Base-by-base conservation (phyloP, 1,140 invertebrate species). In the Apis dorsata region DNA sequence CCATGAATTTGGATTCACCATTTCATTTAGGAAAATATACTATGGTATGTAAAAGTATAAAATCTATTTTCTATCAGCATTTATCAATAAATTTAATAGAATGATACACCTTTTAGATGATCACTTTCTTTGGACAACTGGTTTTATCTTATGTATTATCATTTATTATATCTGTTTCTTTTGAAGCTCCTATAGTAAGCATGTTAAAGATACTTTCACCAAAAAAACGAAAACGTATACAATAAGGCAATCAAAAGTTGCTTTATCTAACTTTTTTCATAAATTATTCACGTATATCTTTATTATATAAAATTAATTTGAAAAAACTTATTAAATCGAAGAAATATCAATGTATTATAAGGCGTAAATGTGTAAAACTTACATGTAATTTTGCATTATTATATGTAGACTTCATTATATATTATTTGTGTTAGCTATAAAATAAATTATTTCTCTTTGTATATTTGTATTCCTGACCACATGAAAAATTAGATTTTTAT, bases 141-240 rank as follows among this genome's bases (percentile, higher is more conserved):
- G 95, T 97, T 60, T 94, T 96, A 53, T 97, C 97, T 0, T 98
- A 97, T 89, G 90, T 95, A 44, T 90, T 98, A n/a, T 96, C 97
- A 0, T 97, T 98, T 91, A 90, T 97, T 21, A 94, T 98, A 71
- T 97, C 97, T 0, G 92, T 98, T 57, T 95, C 96, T 0, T 97
- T 97, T 90, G 97, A 98, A 94, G 97, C 97, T 74, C 97, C 97
- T 44, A 95, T 97, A 60, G 97, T 98, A 74, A 97, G 97, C 86
- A 96, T 97, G 95, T 94, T 98, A n/a, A 97, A 97, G 93, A 97
- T 97, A 85, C 90, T 97, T 11, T 95, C 96, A 11, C 96, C 96
- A 57, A 96, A 95, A 86, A 95, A 95, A 90, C 95, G 95, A 85
- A 95, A 95, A 87, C 88, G 92, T 72, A 92, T 94, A 75, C 90